Conservation (phyloP, 2,888 invertebrate genomes). For the Notocelia uddmanniana region DNA sequence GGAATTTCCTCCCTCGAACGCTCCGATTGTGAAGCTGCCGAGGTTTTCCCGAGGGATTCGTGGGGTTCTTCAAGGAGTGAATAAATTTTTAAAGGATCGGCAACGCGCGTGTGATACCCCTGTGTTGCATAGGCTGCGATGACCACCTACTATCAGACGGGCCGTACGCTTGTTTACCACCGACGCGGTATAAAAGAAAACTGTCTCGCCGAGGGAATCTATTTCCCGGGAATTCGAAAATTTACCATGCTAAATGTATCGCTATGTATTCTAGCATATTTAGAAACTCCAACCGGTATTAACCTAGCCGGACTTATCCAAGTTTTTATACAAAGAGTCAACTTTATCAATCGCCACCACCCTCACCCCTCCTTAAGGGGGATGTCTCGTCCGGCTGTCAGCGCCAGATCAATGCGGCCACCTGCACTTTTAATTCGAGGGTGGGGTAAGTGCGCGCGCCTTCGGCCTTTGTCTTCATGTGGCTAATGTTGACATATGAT, state of each 20-base stretch:
- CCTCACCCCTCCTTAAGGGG: conserved; percentile 22
- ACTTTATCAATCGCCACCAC: conserved; percentile 44
- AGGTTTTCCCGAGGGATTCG: too few relatives aligned
- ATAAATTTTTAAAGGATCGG: too few relatives aligned
- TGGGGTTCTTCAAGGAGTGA: too few relatives aligned
- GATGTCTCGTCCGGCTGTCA: conserved; percentile 42
- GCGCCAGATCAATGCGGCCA: conserved; percentile 43
- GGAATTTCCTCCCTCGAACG: too few relatives aligned
- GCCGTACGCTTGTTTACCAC: too few relatives aligned
- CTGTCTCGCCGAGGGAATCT: too few relatives aligned
- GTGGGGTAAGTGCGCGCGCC: conserved; percentile 39
- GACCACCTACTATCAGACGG: too few relatives aligned
- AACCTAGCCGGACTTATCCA: conserved; percentile 3
- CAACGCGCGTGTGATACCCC: too few relatives aligned
- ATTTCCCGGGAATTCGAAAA: too few relatives aligned
- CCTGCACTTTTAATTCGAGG: conserved; percentile 46
- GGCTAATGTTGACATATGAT: conserved; percentile 17
- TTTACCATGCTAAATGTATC: background rate
- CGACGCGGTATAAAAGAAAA: too few relatives aligned
- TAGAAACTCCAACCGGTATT: background rate
- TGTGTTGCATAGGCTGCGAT: too few relatives aligned
- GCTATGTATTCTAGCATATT: background rate
- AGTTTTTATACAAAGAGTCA: conserved; percentile 27
- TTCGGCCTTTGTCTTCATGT: conserved; percentile 34
- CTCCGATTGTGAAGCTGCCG: too few relatives aligned